Percentiles rank a stretch among this genome's conserved stretches.
These are phyloP conservation scores for Idaea biselata DNA, from an alignment of 2,888 invertebrate species.

Conservation along the genomic window DNA sequence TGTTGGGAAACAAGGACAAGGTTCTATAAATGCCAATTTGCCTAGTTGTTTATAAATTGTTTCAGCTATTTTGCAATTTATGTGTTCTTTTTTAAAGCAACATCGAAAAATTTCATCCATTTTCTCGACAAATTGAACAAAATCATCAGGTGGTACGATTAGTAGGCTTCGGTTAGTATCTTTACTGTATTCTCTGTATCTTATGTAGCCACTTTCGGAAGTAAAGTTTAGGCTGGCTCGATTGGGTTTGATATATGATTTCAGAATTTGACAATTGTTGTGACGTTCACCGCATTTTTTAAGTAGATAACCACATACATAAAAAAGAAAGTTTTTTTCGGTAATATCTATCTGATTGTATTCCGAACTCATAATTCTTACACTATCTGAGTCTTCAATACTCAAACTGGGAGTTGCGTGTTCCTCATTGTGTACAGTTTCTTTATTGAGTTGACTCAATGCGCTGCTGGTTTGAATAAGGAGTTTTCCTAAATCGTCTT, in stretches of 20 bases:
- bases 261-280: background rate
- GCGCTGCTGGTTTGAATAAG: background rate
- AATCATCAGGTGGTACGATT: background rate
- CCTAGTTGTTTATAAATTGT: background rate
- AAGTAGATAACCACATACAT: conserved; percentile 8
- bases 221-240: too few species aligned
- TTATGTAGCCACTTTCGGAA: background rate
- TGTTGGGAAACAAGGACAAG: conserved; percentile 9
- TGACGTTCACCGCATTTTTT: conserved; percentile 10
- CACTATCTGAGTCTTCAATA: background rate
- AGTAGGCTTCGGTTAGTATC: background rate
- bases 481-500: background rate
- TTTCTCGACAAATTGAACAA: background rate
- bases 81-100: too few species aligned
- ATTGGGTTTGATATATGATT: conserved; percentile 2
- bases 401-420: background rate
- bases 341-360: conserved; percentile 7
- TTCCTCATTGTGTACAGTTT: background rate
- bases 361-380: background rate
- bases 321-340: conserved; percentile 5
- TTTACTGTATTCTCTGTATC: conserved; percentile 1
- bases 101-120: background rate
- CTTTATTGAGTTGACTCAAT: background rate
- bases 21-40: background rate
- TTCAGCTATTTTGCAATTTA: background rate